phyloP scores from a whole-genome alignment of 2,888 invertebrate genomes.

The Platycheirus albimanus region DNA sequence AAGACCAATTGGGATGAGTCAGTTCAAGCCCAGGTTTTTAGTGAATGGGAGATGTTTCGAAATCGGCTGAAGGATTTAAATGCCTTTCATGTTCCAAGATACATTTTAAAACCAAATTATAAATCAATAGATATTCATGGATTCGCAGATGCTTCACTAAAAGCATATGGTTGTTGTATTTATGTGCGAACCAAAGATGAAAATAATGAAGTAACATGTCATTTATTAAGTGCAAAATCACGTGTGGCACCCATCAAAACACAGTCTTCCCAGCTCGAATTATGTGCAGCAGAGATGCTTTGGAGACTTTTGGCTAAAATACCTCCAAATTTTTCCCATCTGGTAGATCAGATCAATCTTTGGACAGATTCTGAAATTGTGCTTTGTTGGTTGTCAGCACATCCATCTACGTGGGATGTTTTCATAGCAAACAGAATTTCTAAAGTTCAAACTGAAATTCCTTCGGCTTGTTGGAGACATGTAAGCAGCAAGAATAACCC shows the following conservation, averaged over 20 bases:
- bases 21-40: background rate
- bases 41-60: background rate
- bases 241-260: slow-evolving; percentile 55
- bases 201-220: slow-evolving; percentile 28
- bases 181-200: slow-evolving; percentile 32
- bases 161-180: slow-evolving; percentile 54
- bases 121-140: too few relatives aligned
- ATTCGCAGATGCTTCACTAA: slow-evolving; percentile 53
- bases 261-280: slow-evolving; percentile 54
- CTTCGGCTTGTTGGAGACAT: background rate
- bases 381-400: background rate
- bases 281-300: slow-evolving; percentile 25
- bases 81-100: background rate
- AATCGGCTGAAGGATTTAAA: background rate
- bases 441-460: background rate
- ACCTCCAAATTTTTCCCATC: background rate
- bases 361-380: background rate
- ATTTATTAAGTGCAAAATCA: slow-evolving; percentile 53
- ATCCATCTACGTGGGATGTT: background rate
- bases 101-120: background rate
- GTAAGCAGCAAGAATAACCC: background rate
- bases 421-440: background rate
- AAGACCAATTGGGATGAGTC: background rate
- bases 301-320: background rate
- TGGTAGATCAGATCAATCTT: background rate